phyloP scores from a whole-genome alignment of 2,113 vertebrate genomes.

The Cyphomyrus plagiostoma region DNA sequence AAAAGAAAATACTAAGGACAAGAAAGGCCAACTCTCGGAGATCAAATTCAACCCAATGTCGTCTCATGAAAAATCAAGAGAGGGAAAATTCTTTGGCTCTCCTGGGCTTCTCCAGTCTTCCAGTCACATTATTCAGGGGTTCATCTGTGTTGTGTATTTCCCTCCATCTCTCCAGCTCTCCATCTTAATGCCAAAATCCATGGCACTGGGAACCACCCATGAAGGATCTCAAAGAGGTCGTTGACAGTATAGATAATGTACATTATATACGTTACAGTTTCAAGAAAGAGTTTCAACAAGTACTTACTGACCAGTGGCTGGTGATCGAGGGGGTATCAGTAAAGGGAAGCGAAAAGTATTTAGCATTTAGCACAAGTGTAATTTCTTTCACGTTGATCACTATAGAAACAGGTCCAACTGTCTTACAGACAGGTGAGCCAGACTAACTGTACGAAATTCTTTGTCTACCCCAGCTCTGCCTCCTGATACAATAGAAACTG shows the following conservation, averaged over 20 bases:
- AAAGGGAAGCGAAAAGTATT: not conserved
- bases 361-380: not conserved
- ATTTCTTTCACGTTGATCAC: not conserved
- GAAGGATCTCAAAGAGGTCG: not conserved
- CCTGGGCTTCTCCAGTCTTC: not conserved
- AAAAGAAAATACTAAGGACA: not conserved
- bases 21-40: not conserved
- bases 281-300: not conserved
- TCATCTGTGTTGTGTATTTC: not conserved
- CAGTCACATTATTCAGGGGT: not conserved
- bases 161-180: not conserved
- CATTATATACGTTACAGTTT: not conserved
- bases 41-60: not conserved
- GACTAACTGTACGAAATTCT: not conserved
- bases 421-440: not conserved
- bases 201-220: not conserved
- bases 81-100: constrained; percentile 15
- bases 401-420: not conserved
- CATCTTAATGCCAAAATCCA: not conserved
- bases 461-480: not conserved
- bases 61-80: not conserved
- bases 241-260: not conserved
- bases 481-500: not conserved
- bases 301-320: not conserved
- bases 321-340: not conserved